Conservation (phyloP, 2,797 vertebrate genomes). For the Sebastolobus altivelis region DNA sequence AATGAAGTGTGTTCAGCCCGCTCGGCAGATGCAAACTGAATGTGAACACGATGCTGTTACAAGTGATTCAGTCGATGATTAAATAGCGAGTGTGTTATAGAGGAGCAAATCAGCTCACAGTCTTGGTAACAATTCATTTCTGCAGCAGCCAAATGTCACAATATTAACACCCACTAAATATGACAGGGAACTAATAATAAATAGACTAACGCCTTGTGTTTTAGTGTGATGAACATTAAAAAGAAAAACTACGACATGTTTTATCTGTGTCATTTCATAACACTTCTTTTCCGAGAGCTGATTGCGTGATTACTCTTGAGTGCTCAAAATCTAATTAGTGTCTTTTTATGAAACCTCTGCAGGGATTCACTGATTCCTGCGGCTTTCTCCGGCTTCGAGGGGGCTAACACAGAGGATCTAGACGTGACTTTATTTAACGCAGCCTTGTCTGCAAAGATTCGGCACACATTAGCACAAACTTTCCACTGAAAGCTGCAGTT, state of each 20-base stretch:
- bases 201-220: background rate
- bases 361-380: constrained; percentile 55
- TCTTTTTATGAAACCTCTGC: constrained; percentile 80
- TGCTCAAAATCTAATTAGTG: constrained; percentile 78
- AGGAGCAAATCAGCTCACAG: constrained; percentile 3
- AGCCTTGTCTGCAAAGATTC: background rate
- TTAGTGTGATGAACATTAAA: background rate
- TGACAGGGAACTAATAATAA: background rate
- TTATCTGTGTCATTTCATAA: constrained; percentile 57
- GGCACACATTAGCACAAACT: background rate
- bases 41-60: background rate
- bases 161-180: background rate
- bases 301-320: constrained; percentile 71
- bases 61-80: background rate
- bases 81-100: background rate
- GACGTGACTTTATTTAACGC: background rate
- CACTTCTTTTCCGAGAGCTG: constrained; percentile 45
- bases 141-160: background rate
- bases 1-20: background rate
- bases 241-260: background rate
- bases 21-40: background rate
- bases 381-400: constrained; percentile 12
- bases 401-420: constrained; percentile 19
- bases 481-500: background rate
- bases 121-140: constrained; percentile 36